Percentiles rank a stretch among this genome's conserved stretches.
Conservation (phyloP, 2,797 vertebrate genomes). For the Rhadinocentrus ornatus region DNA sequence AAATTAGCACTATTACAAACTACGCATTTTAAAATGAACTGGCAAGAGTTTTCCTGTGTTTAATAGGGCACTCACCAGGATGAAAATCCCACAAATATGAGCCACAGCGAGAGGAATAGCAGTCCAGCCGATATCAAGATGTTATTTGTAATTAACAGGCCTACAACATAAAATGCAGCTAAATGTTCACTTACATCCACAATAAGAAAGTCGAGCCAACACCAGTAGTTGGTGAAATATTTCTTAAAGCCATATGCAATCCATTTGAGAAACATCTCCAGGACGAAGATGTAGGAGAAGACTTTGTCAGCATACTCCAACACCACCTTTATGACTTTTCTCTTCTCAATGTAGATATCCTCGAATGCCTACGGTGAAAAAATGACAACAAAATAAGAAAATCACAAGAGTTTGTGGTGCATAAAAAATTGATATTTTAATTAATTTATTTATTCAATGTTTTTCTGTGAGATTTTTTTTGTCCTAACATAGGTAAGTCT, state of each 20-base stretch:
- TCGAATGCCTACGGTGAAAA: slow-evolving; percentile 90
- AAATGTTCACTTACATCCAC: slow-evolving; percentile 90
- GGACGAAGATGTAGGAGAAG: slow-evolving; percentile 95
- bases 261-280: slow-evolving; percentile 99
- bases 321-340: slow-evolving; percentile 90
- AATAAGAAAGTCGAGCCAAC: slow-evolving; percentile 99
- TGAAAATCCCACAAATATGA: slow-evolving; percentile 18
- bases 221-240: slow-evolving; percentile 98
- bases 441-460: neutral
- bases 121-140: slow-evolving; percentile 4
- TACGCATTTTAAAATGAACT: neutral
- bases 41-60: slow-evolving; percentile 31
- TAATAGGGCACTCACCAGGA: slow-evolving; percentile 14
- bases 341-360: slow-evolving; percentile 95
- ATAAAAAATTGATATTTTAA: too few relatives aligned
- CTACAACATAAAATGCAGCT: neutral
- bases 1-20: neutral
- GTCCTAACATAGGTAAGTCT: neutral
- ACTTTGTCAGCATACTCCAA: slow-evolving; percentile 92
- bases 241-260: slow-evolving; percentile 96
- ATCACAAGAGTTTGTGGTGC: neutral
- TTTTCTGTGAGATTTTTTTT: neutral
- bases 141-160: neutral
- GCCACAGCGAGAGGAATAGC: slow-evolving; percentile 9
- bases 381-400: neutral